A percentile compares a stretch with the other conserved stretches of the same genome.
Conservation (phyloP, 2,113 vertebrate species). For the Chrysemys picta region DNA sequence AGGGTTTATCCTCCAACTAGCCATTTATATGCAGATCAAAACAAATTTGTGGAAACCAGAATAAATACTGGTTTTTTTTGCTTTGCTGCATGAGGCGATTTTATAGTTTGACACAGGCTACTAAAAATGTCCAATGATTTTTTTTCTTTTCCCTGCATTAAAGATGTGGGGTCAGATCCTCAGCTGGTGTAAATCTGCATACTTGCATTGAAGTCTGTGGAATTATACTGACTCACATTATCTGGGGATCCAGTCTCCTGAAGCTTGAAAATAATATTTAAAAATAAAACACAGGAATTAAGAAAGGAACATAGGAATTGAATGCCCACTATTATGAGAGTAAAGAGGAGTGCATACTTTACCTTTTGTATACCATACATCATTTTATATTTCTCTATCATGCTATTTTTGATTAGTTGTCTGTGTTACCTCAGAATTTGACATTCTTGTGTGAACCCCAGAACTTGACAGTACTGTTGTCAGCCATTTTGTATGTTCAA, state of each 20-base stretch:
- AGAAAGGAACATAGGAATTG: background rate
- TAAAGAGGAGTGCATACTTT: background rate
- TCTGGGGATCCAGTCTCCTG: background rate
- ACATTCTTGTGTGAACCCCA: too few relatives aligned
- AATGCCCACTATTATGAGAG: background rate
- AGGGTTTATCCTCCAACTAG: background rate
- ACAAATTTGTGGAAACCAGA: background rate
- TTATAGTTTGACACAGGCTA: background rate
- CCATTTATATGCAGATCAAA: background rate
- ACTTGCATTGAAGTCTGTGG: background rate
- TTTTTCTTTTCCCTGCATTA: background rate
- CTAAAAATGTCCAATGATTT: background rate
- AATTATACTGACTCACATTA: background rate
- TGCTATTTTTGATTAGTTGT: background rate
- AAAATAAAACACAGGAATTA: background rate
- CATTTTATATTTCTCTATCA: background rate
- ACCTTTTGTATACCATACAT: background rate
- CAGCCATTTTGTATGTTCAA: too few relatives aligned
- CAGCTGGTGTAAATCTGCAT: background rate
- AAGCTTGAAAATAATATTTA: background rate
- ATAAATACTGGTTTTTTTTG: background rate
- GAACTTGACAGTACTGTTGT: too few relatives aligned
- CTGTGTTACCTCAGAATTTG: too few relatives aligned
- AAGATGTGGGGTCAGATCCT: background rate
- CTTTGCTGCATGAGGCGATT: background rate